phyloP scores from a whole-genome alignment of 2,888 invertebrate genomes.

The Cecidostiba fungosa region DNA sequence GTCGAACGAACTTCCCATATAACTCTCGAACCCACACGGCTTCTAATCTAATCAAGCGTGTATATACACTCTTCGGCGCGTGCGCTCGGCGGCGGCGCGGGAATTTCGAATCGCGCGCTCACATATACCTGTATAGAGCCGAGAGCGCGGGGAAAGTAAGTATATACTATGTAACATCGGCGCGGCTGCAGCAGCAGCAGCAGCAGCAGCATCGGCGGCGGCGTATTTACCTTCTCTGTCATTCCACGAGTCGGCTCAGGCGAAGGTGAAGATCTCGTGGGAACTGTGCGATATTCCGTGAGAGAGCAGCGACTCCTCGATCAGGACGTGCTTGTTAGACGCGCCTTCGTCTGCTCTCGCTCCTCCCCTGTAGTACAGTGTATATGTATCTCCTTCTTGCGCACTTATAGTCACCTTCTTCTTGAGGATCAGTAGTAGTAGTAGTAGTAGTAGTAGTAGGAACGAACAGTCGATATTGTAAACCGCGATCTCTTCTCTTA shows the following conservation, averaged over 20 bases:
- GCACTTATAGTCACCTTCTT: conserved; percentile 21
- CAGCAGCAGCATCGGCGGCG: neutral
- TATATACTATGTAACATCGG: conserved; percentile 14
- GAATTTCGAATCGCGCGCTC: conserved; percentile 45
- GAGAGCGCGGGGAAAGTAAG: conserved; percentile 42
- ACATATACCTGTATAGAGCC: neutral
- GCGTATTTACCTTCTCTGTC: conserved; percentile 77
- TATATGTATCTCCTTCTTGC: neutral
- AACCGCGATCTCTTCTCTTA: neutral
- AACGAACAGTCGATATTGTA: conserved; percentile 11
- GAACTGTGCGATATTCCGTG: conserved; percentile 40
- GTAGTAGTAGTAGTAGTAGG: neutral
- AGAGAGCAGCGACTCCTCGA: conserved; percentile 54
- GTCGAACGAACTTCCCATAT: too few relatives aligned
- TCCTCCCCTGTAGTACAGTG: neutral
- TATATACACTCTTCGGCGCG: neutral
- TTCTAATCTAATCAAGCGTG: neutral
- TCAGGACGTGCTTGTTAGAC: conserved; percentile 55
- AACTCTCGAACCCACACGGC: too few relatives aligned
- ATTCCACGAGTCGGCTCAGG: conserved; percentile 72
- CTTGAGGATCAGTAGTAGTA: neutral
- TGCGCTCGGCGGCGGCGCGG: conserved; percentile 50
- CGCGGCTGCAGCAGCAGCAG: neutral
- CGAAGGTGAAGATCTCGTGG: conserved; percentile 60
- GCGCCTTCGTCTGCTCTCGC: conserved; percentile 15